Evolutionary conservation across 2,113 vertebrate species (phyloP).

Genomic region (Barnardius zonarius): DNA sequence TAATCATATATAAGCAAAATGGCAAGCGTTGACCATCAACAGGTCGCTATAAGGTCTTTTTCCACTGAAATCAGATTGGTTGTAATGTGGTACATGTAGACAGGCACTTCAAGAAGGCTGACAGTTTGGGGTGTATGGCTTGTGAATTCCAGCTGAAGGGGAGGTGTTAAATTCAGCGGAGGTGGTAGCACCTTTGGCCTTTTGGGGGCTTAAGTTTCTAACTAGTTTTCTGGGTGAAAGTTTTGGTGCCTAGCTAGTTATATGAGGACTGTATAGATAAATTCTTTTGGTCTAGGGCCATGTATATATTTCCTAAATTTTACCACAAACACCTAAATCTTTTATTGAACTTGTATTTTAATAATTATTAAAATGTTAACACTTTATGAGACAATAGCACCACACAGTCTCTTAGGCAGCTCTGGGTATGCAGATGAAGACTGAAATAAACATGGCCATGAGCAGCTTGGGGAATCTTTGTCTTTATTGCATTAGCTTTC

Average conservation of each 20-base stretch:
- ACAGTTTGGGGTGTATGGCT: not conserved
- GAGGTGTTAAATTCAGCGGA: not conserved
- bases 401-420: not conserved
- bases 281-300: not conserved
- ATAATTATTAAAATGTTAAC: not conserved
- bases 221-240: not conserved
- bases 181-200: not conserved
- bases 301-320: not conserved
- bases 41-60: not conserved
- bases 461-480: not conserved
- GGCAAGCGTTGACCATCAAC: not conserved
- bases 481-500: not conserved
- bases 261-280: not conserved
- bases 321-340: not conserved
- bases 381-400: not conserved
- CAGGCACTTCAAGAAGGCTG: not conserved
- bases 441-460: not conserved
- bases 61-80: not conserved
- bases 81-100: rapidly evolving
- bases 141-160: not conserved
- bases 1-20: not conserved
- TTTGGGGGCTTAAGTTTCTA: not conserved
- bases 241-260: not conserved
- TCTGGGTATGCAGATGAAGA: not conserved
- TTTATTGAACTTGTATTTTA: not conserved